Conservation (phyloP, 2,113 vertebrate species). For the Choloepus hoffmanni region DNA sequence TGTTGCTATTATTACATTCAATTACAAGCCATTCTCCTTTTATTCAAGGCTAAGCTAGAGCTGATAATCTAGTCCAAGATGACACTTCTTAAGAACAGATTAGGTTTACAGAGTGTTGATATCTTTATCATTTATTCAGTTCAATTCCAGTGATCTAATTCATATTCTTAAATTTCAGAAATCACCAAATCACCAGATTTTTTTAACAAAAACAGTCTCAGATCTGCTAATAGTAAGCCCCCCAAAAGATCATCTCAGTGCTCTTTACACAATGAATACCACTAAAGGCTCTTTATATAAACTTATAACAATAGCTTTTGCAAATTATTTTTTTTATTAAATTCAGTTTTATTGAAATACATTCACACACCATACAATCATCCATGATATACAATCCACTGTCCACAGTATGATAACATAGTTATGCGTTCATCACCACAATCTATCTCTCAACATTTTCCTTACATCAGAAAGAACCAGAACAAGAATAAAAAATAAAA, state of each 20-base stretch:
- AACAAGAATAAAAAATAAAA: too few species aligned
- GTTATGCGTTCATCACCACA: too few species aligned
- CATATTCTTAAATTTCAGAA: conserved; percentile 51
- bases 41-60: not conserved
- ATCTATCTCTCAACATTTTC: too few species aligned
- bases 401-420: too few species aligned
- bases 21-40: conserved; percentile 27
- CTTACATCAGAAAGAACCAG: too few species aligned
- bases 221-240: not conserved
- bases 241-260: not conserved
- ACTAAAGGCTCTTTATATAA: conserved; percentile 53
- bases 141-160: not conserved
- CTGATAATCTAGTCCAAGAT: conserved; percentile 34
- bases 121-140: conserved; percentile 5
- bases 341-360: too few species aligned
- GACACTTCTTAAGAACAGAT: conserved; percentile 28
- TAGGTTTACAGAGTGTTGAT: not conserved
- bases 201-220: conserved; percentile 27
- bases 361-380: too few species aligned
- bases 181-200: not conserved
- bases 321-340: conserved; percentile 29
- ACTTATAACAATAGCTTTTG: conserved; percentile 25
- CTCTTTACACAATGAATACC: conserved; percentile 43
- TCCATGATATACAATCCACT: too few species aligned
- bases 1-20: not conserved